A percentile compares a stretch with the other conserved stretches of the same genome.
These are phyloP conservation scores for Rhabdornis inornatus DNA, from an alignment of 2,113 vertebrate genomes.

Conservation along the genomic window DNA sequence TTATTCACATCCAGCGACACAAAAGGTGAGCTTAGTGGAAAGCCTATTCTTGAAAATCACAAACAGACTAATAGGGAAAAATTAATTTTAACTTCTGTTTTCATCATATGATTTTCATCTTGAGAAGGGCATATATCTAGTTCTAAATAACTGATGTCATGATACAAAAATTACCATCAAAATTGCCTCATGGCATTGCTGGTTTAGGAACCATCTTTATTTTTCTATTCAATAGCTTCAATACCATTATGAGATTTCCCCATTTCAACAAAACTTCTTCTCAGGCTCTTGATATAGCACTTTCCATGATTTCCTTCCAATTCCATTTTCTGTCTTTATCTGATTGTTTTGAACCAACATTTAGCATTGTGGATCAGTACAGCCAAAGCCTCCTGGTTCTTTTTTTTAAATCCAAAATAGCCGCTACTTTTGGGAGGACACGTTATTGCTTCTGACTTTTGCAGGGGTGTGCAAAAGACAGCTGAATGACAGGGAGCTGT, in stretches of 20 bases:
- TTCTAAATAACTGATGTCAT: background rate
- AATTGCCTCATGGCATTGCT: background rate
- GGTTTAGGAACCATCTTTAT: background rate
- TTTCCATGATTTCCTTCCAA: background rate
- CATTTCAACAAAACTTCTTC: background rate
- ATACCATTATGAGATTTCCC: background rate
- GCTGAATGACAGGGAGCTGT: background rate
- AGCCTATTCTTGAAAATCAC: background rate
- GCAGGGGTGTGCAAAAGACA: background rate
- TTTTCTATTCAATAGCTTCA: background rate
- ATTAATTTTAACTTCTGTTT: background rate
- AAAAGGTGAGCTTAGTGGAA: background rate
- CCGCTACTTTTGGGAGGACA: background rate
- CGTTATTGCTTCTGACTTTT: background rate
- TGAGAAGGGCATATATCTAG: background rate
- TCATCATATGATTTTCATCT: background rate
- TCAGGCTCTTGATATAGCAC: background rate
- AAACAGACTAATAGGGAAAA: background rate
- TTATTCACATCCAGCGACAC: conserved; percentile 2
- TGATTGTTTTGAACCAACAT: background rate
- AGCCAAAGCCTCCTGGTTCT: background rate
- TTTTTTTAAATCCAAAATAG: background rate
- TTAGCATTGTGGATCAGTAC: too few species aligned
- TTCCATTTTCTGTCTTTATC: background rate
- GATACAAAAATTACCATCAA: background rate